These are phyloP conservation scores for Globodera rostochiensis DNA, from an alignment of 1,140 invertebrate genomes.

Conservation along the genomic window DNA sequence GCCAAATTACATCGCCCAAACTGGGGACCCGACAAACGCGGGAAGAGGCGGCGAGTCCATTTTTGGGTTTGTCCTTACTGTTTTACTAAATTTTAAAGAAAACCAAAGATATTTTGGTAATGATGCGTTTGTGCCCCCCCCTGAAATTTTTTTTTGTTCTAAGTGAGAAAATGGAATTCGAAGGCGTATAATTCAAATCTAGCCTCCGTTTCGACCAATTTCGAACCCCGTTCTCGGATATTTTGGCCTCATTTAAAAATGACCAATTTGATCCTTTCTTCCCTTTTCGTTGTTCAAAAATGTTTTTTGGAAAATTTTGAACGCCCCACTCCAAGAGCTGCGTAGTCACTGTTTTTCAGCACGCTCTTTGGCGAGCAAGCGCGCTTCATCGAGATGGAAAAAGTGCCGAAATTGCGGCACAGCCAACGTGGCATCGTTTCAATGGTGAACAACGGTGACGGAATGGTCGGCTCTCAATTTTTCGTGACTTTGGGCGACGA, in stretches of 20 bases:
- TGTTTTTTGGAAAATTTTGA: too few species aligned
- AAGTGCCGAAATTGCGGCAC: conserved; percentile 86
- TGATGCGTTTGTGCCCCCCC: too few species aligned
- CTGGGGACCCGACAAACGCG: conserved; percentile 89
- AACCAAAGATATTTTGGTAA: too few species aligned
- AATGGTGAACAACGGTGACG: conserved; percentile 90
- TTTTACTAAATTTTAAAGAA: too few species aligned
- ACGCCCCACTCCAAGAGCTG: background rate
- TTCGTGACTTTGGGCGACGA: conserved; percentile 89
- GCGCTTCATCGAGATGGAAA: conserved; percentile 87
- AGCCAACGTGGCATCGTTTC: conserved; percentile 83
- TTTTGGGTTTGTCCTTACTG: conserved; percentile 62
- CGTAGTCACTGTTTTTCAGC: conserved; percentile 31
- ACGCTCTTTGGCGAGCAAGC: conserved; percentile 77
- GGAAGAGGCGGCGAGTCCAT: conserved; percentile 86
- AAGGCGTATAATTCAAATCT: background rate
- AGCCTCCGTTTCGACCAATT: too few species aligned
- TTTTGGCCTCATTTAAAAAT: too few species aligned
- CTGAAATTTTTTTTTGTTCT: too few species aligned
- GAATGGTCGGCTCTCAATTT: conserved; percentile 90
- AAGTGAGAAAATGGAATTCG: too few species aligned
- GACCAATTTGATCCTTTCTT: too few species aligned
- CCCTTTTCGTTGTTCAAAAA: too few species aligned
- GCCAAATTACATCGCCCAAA: conserved; percentile 93
- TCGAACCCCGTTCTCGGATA: too few species aligned